Evolutionary conservation across 2,888 invertebrate species (phyloP).

Genomic region (Arrhopalites spinosus): DNA sequence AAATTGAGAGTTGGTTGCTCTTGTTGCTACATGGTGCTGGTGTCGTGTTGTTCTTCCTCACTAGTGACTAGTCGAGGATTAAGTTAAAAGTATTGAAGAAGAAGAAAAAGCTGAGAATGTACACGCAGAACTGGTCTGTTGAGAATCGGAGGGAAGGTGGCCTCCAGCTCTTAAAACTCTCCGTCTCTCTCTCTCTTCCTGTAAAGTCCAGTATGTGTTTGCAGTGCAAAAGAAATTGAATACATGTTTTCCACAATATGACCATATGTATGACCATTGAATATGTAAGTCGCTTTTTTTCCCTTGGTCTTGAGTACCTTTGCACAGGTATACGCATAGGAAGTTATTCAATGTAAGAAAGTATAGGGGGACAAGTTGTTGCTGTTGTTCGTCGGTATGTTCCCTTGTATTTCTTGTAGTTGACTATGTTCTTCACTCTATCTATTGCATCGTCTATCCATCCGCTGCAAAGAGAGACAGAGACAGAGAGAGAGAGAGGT

Average conservation of each 20-base stretch:
- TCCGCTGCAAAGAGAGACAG: slow-evolving; percentile 3
- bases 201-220: not conserved
- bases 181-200: not conserved
- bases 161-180: slow-evolving; percentile 9
- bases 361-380: not conserved
- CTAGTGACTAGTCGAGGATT: not conserved
- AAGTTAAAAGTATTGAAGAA: slow-evolving; percentile 10
- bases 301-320: not conserved
- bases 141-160: slow-evolving; percentile 19
- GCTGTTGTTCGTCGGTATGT: slow-evolving; percentile 22
- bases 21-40: not conserved
- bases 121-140: slow-evolving; percentile 15
- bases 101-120: not conserved
- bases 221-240: not conserved
- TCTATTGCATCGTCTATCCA: slow-evolving; percentile 6
- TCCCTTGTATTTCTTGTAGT: slow-evolving; percentile 5
- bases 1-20: slow-evolving; percentile 6
- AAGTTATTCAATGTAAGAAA: not conserved
- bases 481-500: not conserved
- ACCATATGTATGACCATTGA: not conserved
- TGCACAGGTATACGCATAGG: not conserved
- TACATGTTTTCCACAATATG: not conserved
- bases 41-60: not conserved
- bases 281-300: not conserved
- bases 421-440: slow-evolving; percentile 8